Evolutionary conservation across 1,140 invertebrate species (phyloP).

Genomic region (Odontomachus brunneus): DNA sequence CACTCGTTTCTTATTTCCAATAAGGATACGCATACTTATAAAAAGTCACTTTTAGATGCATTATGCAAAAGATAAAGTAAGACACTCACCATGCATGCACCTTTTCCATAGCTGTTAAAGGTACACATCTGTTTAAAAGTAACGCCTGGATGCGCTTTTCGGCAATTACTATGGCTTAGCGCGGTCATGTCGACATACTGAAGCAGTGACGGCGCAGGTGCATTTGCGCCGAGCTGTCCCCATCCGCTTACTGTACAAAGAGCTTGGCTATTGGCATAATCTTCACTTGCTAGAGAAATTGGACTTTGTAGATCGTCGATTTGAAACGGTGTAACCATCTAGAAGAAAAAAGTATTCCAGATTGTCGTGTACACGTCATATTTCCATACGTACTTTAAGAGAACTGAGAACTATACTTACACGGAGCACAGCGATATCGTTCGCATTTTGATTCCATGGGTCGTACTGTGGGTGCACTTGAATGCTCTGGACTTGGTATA

Average conservation of each 20-base stretch:
- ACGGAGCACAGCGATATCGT: no score
- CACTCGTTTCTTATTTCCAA: no score
- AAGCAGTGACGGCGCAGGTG: background rate
- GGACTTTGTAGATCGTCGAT: background rate
- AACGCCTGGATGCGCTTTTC: background rate
- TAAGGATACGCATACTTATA: no score
- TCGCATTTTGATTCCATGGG: no score
- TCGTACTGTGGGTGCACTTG: no score
- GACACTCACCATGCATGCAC: slow-evolving; percentile 13
- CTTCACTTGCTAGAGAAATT: slow-evolving; percentile 6
- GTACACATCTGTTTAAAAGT: slow-evolving; percentile 22
- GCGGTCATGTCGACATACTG: background rate
- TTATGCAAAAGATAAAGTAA: background rate
- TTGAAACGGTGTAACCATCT: background rate
- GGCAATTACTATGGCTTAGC: background rate
- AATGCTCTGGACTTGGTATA: no score
- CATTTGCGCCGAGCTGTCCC: background rate
- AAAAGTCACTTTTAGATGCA: no score
- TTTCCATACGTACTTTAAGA: background rate
- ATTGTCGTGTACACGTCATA: background rate
- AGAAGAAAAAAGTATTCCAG: background rate
- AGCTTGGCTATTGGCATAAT: background rate
- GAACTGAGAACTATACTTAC: no score
- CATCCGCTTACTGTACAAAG: slow-evolving; percentile 10
- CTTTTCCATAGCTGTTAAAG: slow-evolving; percentile 2